Evolutionary conservation across 2,113 vertebrate genomes (phyloP).

Genomic region (Boleophthalmus pectinirostris): DNA sequence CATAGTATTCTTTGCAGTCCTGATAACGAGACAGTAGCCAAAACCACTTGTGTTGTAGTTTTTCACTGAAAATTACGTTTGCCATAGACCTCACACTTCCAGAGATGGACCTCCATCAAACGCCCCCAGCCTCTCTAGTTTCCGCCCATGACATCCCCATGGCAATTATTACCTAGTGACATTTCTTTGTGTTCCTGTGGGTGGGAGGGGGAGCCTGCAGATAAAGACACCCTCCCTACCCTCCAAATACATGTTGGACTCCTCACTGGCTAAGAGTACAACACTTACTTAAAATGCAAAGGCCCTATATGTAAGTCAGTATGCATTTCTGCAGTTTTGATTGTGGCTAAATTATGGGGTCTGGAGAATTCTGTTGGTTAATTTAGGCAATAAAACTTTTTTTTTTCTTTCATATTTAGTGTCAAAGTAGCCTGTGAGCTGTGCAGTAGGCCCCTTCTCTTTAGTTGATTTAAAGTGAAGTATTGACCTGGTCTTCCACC

Average conservation of each 20-base stretch:
- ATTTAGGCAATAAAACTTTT: too few species aligned
- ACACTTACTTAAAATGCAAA: too few species aligned
- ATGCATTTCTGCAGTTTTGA: too few species aligned
- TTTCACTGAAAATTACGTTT: slow-evolving; percentile 31
- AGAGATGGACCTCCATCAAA: slow-evolving; percentile 70
- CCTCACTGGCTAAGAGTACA: neutral
- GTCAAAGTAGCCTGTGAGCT: too few species aligned
- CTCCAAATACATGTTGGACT: slow-evolving; percentile 37
- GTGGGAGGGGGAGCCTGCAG: slow-evolving; percentile 59
- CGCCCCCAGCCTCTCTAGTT: slow-evolving; percentile 66
- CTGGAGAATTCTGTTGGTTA: too few species aligned
- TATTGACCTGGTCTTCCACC: too few species aligned
- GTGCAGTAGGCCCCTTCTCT: too few species aligned
- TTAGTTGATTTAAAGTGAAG: too few species aligned
- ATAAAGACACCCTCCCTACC: slow-evolving; percentile 49
- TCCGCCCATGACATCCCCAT: slow-evolving; percentile 73
- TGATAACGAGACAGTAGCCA: slow-evolving; percentile 1
- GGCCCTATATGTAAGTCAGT: too few species aligned
- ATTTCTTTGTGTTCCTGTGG: slow-evolving; percentile 68
- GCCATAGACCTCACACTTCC: slow-evolving; percentile 58
- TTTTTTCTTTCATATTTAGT: too few species aligned
- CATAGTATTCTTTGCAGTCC: slow-evolving; percentile 20
- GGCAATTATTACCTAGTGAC: slow-evolving; percentile 79
- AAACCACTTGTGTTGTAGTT: neutral
- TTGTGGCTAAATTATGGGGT: too few species aligned